Percentiles rank a stretch among this genome's conserved stretches.
These are phyloP conservation scores for Budorcas taxicolor DNA, from an alignment of 2,113 vertebrate genomes.

Conservation along the genomic window DNA sequence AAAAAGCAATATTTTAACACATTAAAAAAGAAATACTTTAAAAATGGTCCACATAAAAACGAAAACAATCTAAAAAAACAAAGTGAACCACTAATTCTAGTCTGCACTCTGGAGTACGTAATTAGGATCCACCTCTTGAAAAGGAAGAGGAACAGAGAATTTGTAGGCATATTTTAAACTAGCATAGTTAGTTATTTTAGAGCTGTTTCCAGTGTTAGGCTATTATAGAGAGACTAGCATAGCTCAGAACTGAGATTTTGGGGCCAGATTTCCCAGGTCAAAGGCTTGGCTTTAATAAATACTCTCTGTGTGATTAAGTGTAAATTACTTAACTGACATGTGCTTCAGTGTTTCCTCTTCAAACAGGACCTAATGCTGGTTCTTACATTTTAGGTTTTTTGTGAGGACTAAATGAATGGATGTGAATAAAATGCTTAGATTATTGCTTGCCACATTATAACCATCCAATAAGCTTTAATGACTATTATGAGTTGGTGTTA, in stretches of 20 bases:
- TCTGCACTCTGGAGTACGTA: background rate
- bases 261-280: background rate
- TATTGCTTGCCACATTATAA: background rate
- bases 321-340: background rate
- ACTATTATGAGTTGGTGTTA: background rate
- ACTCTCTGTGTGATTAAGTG: background rate
- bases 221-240: background rate
- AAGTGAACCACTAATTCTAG: background rate
- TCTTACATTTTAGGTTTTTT: background rate
- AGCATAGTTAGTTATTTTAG: background rate
- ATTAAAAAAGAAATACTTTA: background rate
- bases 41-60: background rate
- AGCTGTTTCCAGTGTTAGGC: background rate
- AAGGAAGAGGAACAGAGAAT: background rate
- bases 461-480: background rate
- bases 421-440: background rate
- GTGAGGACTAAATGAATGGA: background rate
- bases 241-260: background rate
- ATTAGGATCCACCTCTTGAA: background rate
- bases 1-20: background rate
- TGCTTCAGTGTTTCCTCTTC: background rate
- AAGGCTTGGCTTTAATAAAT: background rate
- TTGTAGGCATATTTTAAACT: background rate
- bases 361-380: background rate
- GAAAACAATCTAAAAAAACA: background rate